Evolutionary conservation across 2,113 vertebrate genomes (phyloP).

Genomic region (Eretmodus cyanostictus): DNA sequence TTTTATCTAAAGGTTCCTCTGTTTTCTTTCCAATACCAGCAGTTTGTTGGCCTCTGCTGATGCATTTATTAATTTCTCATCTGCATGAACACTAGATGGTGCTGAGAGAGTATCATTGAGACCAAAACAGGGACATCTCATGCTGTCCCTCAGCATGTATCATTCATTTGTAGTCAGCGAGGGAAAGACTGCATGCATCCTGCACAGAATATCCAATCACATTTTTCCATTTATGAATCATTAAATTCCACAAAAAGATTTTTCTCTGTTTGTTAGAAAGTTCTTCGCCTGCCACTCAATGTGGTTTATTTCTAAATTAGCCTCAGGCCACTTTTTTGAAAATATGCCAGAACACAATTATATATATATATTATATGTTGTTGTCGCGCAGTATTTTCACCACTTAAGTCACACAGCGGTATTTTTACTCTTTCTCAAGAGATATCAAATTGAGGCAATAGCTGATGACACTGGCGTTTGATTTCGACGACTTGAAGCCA

Average conservation of each 20-base stretch:
- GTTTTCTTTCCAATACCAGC: neutral
- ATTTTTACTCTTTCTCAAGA: neutral
- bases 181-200: neutral
- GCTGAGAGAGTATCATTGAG: constrained; percentile 13
- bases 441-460: neutral
- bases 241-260: neutral
- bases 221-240: neutral
- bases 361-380: neutral
- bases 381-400: neutral
- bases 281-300: neutral
- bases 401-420: neutral
- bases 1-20: neutral
- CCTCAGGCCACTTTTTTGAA: neutral
- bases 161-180: neutral
- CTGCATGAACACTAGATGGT: constrained; percentile 55
- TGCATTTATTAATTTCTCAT: neutral
- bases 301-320: neutral
- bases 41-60: neutral
- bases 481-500: neutral
- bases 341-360: neutral
- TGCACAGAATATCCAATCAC: neutral
- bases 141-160: neutral
- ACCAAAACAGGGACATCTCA: neutral
- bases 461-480: neutral
- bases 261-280: neutral